Evolutionary conservation across 2,888 invertebrate genomes (phyloP).

Genomic region (Apocheima hispidaria): DNA sequence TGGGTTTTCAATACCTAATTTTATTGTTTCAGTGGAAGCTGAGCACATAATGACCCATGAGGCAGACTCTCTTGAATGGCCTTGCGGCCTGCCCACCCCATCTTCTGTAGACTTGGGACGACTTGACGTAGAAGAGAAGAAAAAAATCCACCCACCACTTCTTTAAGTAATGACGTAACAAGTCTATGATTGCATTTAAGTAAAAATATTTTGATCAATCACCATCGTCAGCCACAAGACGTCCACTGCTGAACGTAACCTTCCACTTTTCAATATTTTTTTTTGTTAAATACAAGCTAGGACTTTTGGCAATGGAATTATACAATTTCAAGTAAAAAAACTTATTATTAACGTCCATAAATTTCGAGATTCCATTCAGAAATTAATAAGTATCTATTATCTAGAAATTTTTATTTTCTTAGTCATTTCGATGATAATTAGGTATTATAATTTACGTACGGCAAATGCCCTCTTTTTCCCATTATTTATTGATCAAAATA

Average conservation of each 20-base stretch:
- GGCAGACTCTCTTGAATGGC: constrained; percentile 88
- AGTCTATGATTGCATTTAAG: constrained; percentile 1
- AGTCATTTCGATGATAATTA: too few relatives aligned
- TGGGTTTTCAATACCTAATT: not conserved
- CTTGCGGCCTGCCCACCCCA: constrained; percentile 91
- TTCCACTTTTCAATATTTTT: too few relatives aligned
- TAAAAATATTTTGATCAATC: constrained; percentile 20
- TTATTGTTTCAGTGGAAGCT: constrained; percentile 87
- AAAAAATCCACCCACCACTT: constrained; percentile 87
- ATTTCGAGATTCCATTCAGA: too few relatives aligned
- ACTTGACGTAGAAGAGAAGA: constrained; percentile 87
- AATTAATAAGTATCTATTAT: too few relatives aligned
- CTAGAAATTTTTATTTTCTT: too few relatives aligned
- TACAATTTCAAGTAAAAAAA: too few relatives aligned
- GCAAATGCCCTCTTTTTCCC: not conserved
- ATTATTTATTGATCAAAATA: constrained; percentile 18
- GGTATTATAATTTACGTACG: too few relatives aligned
- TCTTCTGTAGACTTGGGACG: constrained; percentile 90
- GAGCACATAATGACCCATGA: constrained; percentile 93
- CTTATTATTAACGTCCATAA: too few relatives aligned
- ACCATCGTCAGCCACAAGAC: not conserved
- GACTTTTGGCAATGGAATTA: too few relatives aligned
- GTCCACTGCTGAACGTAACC: too few relatives aligned
- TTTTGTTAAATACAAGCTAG: too few relatives aligned
- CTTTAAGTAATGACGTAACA: constrained; percentile 54